These are phyloP conservation scores for Tympanuchus pallidicinctus DNA, from an alignment of 2,113 vertebrate genomes.

Conservation along the genomic window DNA sequence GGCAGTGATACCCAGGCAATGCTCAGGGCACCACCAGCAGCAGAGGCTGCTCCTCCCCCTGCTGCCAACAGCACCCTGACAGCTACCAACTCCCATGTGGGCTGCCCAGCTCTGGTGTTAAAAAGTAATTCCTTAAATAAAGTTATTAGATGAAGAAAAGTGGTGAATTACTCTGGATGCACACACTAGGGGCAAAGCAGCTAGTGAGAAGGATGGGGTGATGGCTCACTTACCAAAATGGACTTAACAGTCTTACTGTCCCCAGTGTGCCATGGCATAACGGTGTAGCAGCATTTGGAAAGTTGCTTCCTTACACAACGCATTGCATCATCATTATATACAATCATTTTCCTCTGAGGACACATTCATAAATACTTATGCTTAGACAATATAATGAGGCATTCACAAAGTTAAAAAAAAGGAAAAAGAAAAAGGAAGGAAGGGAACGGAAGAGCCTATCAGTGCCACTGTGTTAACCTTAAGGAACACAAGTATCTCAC, in stretches of 20 bases:
- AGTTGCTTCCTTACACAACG: not conserved
- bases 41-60: not conserved
- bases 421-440: not conserved
- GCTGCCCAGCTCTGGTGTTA: not conserved
- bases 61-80: not conserved
- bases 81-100: fast-evolving
- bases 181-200: not conserved
- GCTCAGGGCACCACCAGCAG: fast-evolving
- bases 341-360: not conserved
- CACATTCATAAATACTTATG: slow-evolving; percentile 9
- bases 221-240: slow-evolving; percentile 1
- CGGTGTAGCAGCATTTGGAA: not conserved
- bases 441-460: not conserved
- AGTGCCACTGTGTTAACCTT: not conserved
- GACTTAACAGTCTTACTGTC: not conserved
- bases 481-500: not conserved
- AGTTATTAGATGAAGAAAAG: not conserved
- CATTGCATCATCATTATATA: not conserved
- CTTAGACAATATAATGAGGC: not conserved
- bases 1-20: fast-evolving
- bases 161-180: not conserved
- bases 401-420: not conserved
- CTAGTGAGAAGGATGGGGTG: not conserved
- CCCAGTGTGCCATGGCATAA: not conserved
- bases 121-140: not conserved